phyloP scores from a whole-genome alignment of 2,888 invertebrate genomes.

The Ceriagrion tenellum region DNA sequence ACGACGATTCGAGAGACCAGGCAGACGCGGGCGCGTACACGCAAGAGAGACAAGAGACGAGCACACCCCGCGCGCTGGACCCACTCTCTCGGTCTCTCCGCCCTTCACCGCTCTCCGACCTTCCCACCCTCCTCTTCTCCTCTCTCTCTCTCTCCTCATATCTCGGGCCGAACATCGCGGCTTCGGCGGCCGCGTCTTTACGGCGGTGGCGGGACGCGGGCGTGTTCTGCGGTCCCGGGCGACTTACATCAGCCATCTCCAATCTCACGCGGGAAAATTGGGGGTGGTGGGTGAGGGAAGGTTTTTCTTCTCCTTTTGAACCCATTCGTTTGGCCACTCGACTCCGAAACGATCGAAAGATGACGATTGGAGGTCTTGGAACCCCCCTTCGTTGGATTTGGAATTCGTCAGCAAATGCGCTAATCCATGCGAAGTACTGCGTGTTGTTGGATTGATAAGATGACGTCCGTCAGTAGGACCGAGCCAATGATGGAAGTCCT shows the following conservation, averaged over 20 bases:
- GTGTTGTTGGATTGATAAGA: no score
- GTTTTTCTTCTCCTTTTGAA: no score
- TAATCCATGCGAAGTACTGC: no score
- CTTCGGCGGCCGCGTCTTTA: neutral
- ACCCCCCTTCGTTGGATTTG: neutral
- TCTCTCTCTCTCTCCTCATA: neutral
- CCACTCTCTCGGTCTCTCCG: neutral
- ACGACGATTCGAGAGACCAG: constrained; percentile 8
- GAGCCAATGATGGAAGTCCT: no score
- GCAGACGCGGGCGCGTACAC: no score
- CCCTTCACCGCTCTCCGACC: neutral
- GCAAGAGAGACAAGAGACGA: no score
- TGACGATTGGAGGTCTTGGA: neutral
- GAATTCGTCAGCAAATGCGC: no score
- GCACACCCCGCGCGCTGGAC: no score
- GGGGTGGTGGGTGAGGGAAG: no score
- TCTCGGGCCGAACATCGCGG: constrained; percentile 1
- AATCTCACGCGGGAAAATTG: neutral
- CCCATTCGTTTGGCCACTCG: neutral
- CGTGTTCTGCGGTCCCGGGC: constrained; percentile 14
- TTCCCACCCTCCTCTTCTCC: neutral
- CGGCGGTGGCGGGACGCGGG: neutral
- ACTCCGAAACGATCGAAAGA: neutral
- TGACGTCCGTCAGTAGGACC: no score
- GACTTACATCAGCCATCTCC: neutral